Evolutionary conservation across 2,113 vertebrate species (phyloP).

Genomic region (Phylloscopus trochilus): DNA sequence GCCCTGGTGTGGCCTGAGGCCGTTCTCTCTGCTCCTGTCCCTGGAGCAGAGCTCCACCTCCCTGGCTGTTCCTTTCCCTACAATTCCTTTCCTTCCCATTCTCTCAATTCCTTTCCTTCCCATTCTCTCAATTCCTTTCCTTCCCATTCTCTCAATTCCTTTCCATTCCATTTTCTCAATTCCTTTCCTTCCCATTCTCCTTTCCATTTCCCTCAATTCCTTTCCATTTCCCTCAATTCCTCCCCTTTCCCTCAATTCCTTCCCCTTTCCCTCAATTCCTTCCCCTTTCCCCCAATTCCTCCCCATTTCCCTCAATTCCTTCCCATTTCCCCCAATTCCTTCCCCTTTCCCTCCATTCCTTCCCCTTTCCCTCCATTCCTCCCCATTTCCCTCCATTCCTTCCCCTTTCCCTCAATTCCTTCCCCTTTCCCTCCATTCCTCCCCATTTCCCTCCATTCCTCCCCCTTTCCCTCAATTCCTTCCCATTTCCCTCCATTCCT

Average conservation of each 20-base stretch:
- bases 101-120: not conserved
- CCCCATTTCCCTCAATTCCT: no score
- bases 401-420: not conserved
- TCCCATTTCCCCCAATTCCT: not conserved
- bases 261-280: no score
- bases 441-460: not conserved
- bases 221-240: no score
- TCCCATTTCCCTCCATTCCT: not conserved
- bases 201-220: not conserved
- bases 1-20: not conserved
- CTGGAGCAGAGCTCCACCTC: rapidly evolving
- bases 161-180: no score
- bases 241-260: no score
- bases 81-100: not conserved
- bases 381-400: no score
- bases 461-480: not conserved
- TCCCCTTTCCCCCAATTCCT: not conserved
- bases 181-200: no score
- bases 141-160: no score
- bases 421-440: no score
- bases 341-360: not conserved
- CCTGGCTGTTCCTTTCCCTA: rapidly evolving
- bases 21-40: rapidly evolving
- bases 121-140: no score
- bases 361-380: no score